Percentiles rank a stretch among this genome's conserved stretches.
phyloP scores from a whole-genome alignment of 2,888 invertebrate genomes.

The Toxonevra muliebris region DNA sequence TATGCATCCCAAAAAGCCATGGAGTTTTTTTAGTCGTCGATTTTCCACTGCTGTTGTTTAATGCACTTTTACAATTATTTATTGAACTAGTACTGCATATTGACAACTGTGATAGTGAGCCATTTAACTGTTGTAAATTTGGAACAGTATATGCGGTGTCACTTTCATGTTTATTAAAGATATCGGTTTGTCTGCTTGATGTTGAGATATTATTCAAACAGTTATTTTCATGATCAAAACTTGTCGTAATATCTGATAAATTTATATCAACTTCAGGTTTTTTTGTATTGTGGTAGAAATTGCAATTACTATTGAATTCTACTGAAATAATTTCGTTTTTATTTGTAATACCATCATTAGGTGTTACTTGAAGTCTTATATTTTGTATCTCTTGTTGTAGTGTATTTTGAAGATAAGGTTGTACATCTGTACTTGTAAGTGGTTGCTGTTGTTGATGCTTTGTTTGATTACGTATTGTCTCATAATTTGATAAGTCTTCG shows the following conservation, averaged over 20 bases:
- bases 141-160: not conserved
- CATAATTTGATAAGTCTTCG: conserved; percentile 60
- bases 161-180: conserved; percentile 49
- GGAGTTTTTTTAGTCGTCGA: conserved; percentile 46
- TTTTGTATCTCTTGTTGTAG: too few relatives aligned
- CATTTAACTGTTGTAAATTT: not conserved
- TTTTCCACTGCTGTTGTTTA: conserved; percentile 39
- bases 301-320: conserved; percentile 45
- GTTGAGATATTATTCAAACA: conserved; percentile 3
- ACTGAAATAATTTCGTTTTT: conserved; percentile 52
- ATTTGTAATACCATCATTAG: conserved; percentile 37
- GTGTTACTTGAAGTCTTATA: too few relatives aligned
- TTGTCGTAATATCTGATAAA: too few relatives aligned
- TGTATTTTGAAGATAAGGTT: too few relatives aligned
- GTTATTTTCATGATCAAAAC: not conserved
- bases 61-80: not conserved
- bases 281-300: not conserved
- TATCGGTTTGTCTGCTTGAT: conserved; percentile 39
- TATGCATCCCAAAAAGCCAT: conserved; percentile 63
- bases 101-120: conserved; percentile 22
- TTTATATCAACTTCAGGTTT: not conserved
- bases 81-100: conserved; percentile 1
- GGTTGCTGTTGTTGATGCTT: conserved; percentile 39
- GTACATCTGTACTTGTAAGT: conserved; percentile 27
- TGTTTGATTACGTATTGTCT: conserved; percentile 56